These are phyloP conservation scores for Salarias fasciatus DNA, from an alignment of 2,797 vertebrate species.

Conservation along the genomic window DNA sequence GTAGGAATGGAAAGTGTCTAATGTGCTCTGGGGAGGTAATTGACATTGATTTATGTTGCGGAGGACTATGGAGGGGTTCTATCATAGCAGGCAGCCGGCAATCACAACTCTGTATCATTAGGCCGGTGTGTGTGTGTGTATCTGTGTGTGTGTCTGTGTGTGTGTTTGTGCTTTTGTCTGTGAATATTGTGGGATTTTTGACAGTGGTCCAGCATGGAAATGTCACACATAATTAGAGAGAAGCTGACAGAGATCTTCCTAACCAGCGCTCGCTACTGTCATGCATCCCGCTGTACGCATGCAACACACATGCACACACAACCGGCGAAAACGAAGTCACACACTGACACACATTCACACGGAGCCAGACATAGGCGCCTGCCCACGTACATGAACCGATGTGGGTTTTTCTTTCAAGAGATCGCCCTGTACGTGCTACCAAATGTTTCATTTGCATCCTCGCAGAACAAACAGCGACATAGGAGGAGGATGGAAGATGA, in stretches of 20 bases:
- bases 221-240: constrained; percentile 79
- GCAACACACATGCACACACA: constrained; percentile 32
- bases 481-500: constrained; percentile 13
- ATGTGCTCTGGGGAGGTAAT: constrained; percentile 84
- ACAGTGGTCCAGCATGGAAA: constrained; percentile 74
- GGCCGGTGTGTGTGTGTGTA: constrained; percentile 47
- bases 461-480: constrained; percentile 28
- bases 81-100: constrained; percentile 80
- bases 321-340: constrained; percentile 31
- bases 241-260: constrained; percentile 65
- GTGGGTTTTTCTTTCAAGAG: constrained; percentile 45
- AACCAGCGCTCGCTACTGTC: constrained; percentile 58
- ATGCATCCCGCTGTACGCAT: constrained; percentile 45
- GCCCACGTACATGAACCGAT: constrained; percentile 46
- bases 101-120: constrained; percentile 81
- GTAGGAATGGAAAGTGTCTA: constrained; percentile 78
- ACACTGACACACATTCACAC: constrained; percentile 50
- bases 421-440: constrained; percentile 36
- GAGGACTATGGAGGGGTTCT: constrained; percentile 78
- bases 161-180: constrained; percentile 49
- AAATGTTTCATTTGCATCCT: constrained; percentile 68
- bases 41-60: constrained; percentile 87
- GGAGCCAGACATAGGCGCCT: constrained; percentile 30
- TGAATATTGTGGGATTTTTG: constrained; percentile 63
- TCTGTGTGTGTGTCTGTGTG: constrained; percentile 14